phyloP scores from a whole-genome alignment of 2,888 invertebrate species.

The Metacarcinus magister region DNA sequence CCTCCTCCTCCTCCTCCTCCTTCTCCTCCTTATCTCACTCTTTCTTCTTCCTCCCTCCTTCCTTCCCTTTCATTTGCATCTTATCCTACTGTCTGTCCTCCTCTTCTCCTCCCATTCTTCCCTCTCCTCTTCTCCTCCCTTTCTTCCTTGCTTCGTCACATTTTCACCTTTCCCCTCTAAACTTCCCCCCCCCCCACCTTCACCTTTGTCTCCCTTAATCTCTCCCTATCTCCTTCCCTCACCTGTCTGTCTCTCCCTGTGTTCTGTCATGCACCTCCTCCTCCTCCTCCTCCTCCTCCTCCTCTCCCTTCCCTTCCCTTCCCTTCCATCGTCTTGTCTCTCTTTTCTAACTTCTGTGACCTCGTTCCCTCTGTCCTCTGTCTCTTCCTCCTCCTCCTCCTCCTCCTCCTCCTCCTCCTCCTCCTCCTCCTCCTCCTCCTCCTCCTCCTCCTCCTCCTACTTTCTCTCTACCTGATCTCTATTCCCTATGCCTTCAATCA shows the following conservation, averaged over 20 bases:
- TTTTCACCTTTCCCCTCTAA: not conserved
- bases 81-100: not conserved
- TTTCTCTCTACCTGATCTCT: not conserved
- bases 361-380: not conserved
- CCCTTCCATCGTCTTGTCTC: too few relatives aligned
- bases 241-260: not conserved
- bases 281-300: not conserved
- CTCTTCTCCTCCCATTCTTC: not conserved
- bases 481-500: not conserved
- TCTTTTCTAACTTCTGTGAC: too few relatives aligned
- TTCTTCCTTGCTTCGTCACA: not conserved
- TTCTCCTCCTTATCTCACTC: not conserved
- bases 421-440: not conserved
- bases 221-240: not conserved
- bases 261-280: not conserved
- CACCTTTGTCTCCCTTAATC: not conserved
- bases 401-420: not conserved
- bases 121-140: not conserved
- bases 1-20: not conserved
- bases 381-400: not conserved
- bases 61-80: not conserved
- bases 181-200: not conserved
- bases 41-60: not conserved
- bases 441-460: not conserved
- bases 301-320: too few relatives aligned